These are phyloP conservation scores for Anastrepha ludens DNA, from an alignment of 1,140 invertebrate species.

Conservation along the genomic window DNA sequence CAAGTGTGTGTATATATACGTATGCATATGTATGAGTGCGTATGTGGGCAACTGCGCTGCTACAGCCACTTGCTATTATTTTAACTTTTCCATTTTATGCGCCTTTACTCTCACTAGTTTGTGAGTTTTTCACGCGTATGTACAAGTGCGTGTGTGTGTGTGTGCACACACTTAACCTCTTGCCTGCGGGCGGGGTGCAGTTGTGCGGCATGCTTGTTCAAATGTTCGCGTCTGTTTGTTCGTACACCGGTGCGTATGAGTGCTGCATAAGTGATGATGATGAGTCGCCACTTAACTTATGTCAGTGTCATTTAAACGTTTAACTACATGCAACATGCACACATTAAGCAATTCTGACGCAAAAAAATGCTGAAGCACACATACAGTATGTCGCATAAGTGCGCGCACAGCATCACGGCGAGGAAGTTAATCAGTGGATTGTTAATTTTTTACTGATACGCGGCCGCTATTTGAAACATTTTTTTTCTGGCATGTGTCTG, in stretches of 20 bases:
- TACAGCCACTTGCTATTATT: background rate
- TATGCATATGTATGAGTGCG: background rate
- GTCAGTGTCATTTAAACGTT: constrained; percentile 49
- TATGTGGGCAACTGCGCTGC: background rate
- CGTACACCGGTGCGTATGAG: constrained; percentile 41
- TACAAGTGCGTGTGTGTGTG: background rate
- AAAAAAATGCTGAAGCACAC: background rate
- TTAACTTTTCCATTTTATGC: background rate
- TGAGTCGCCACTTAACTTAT: constrained; percentile 46
- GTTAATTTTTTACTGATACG: too few species aligned
- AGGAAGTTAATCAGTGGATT: too few species aligned
- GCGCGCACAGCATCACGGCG: too few species aligned
- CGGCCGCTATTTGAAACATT: too few species aligned
- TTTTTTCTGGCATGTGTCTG: too few species aligned
- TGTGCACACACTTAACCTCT: background rate
- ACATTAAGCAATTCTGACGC: background rate
- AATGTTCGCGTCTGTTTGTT: background rate
- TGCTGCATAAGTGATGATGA: constrained; percentile 46
- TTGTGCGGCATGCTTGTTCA: background rate
- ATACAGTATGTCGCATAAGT: background rate
- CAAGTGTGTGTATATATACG: background rate
- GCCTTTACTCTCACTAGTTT: background rate
- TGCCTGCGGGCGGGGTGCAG: background rate
- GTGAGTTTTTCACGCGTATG: background rate
- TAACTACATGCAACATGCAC: constrained; percentile 25